These are phyloP conservation scores for Acomys russatus DNA, from an alignment of 2,797 vertebrate genomes.

Conservation along the genomic window DNA sequence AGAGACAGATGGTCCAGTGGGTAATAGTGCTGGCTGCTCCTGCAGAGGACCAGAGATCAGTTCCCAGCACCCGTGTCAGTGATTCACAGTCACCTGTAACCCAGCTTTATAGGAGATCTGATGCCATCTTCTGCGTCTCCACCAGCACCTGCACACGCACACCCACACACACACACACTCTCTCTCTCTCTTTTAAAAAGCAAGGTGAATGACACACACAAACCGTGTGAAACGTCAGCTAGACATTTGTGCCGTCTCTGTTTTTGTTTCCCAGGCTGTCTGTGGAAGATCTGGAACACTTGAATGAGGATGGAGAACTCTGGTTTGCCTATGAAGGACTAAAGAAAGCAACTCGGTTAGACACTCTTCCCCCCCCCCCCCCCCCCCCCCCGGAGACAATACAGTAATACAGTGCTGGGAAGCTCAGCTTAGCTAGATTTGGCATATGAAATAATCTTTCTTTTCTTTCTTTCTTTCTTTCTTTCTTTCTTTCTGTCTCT, in stretches of 20 bases:
- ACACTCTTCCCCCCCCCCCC: too few relatives aligned
- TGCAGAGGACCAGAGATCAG: background rate
- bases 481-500: too few relatives aligned
- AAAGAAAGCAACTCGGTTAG: conserved; percentile 95
- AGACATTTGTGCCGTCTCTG: background rate
- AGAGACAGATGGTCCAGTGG: background rate
- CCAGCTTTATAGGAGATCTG: background rate
- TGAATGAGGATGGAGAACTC: conserved; percentile 93
- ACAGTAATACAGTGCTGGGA: background rate
- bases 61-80: background rate
- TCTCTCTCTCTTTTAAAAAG: background rate
- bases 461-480: too few relatives aligned
- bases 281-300: conserved; percentile 91
- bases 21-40: background rate
- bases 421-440: background rate
- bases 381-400: background rate
- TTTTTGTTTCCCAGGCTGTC: conserved; percentile 89
- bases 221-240: background rate
- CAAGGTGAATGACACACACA: background rate
- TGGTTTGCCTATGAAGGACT: conserved; percentile 94
- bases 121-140: background rate
- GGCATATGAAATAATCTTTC: background rate
- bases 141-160: background rate
- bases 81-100: background rate
- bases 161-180: background rate